Conservation (phyloP, 1,140 invertebrate genomes). For the Paraescarpia echinospica region DNA sequence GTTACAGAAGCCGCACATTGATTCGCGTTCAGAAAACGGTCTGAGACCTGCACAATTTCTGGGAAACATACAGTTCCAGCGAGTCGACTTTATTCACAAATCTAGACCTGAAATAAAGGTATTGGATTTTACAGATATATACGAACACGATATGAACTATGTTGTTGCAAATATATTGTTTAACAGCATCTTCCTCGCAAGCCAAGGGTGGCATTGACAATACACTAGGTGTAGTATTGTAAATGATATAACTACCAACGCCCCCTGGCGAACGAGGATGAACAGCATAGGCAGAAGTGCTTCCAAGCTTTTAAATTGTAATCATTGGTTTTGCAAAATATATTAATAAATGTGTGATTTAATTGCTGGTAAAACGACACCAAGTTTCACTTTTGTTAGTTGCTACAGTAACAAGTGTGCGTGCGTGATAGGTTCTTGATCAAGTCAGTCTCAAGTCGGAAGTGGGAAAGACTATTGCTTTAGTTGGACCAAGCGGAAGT, state of each 20-base stretch:
- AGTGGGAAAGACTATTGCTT: slow-evolving; percentile 79
- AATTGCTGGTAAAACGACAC: neutral
- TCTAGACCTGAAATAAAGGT: slow-evolving; percentile 69
- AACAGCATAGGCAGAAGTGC: too few relatives aligned
- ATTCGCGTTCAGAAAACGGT: slow-evolving; percentile 27
- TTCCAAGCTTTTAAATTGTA: too few relatives aligned
- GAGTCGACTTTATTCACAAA: slow-evolving; percentile 83
- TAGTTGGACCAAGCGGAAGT: slow-evolving; percentile 80
- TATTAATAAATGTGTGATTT: neutral
- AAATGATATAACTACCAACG: too few relatives aligned
- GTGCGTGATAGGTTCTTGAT: slow-evolving; percentile 67
- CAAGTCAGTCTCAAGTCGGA: slow-evolving; percentile 77
- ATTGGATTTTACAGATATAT: neutral
- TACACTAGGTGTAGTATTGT: too few relatives aligned
- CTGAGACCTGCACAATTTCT: slow-evolving; percentile 1
- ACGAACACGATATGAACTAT: too few relatives aligned
- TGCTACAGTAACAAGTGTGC: neutral
- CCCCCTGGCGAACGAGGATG: too few relatives aligned
- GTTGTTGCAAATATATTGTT: too few relatives aligned
- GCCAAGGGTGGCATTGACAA: too few relatives aligned
- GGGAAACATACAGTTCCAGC: slow-evolving; percentile 70
- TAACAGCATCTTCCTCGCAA: too few relatives aligned
- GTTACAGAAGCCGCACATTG: slow-evolving; percentile 24
- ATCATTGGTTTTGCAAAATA: too few relatives aligned
- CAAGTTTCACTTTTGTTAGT: neutral